Conservation (phyloP, 2,797 vertebrate genomes). For the Varecia variegata region DNA sequence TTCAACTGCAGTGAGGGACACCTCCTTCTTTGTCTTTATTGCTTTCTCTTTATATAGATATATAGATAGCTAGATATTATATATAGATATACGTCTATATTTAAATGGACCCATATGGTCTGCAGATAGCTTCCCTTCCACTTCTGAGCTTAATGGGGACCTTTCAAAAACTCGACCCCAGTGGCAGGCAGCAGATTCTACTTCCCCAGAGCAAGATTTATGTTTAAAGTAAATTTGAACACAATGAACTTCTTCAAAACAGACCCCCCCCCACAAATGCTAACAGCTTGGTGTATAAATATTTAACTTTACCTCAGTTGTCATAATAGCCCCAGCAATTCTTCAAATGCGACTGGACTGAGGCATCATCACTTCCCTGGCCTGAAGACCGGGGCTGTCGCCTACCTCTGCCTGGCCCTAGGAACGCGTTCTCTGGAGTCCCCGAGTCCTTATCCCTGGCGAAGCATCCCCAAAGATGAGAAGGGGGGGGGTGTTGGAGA, state of each 20-base stretch:
- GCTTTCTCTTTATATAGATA: background rate
- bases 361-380: background rate
- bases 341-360: background rate
- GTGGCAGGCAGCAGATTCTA: background rate
- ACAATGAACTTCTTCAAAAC: slow-evolving; percentile 2
- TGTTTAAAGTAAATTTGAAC: slow-evolving; percentile 31
- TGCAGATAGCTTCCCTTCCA: background rate
- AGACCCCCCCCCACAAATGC: background rate
- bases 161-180: slow-evolving; percentile 69
- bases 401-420: background rate
- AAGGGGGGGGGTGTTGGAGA: background rate
- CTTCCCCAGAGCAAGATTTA: background rate
- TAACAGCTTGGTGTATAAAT: slow-evolving; percentile 36
- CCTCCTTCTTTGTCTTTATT: slow-evolving; percentile 49
- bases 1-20: slow-evolving; percentile 52
- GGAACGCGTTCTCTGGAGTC: background rate
- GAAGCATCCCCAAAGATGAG: background rate
- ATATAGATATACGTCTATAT: background rate
- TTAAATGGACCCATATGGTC: background rate
- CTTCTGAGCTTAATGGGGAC: background rate
- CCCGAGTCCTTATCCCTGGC: background rate
- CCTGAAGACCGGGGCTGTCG: background rate
- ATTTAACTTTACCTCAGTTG: slow-evolving; percentile 21
- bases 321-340: background rate
- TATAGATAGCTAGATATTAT: background rate